A percentile compares a stretch with the other conserved stretches of the same genome.
These are phyloP conservation scores for Crossaster papposus DNA, from an alignment of 53 echinoderm and acorn worm genomes.

Conservation along the genomic window DNA sequence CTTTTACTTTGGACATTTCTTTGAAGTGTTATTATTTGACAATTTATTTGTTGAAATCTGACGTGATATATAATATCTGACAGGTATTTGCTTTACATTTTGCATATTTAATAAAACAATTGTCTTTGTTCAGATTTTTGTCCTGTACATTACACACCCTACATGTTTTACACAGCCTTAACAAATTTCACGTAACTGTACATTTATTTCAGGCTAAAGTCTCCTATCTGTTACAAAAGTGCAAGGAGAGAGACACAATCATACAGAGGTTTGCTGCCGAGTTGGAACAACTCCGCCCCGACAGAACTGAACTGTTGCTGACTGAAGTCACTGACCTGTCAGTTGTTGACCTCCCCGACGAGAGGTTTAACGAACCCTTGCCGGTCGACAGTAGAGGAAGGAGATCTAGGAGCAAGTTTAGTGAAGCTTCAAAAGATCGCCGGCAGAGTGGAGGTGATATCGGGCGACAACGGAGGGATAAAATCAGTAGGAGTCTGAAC, in stretches of 20 bases:
- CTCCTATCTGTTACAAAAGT: slow-evolving; percentile 85
- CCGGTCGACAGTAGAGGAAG: slow-evolving; percentile 35
- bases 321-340: slow-evolving; percentile 76
- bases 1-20: no score
- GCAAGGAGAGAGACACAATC: slow-evolving; percentile 82
- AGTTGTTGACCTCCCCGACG: slow-evolving; percentile 61
- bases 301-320: slow-evolving; percentile 71
- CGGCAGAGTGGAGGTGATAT: background rate
- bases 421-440: no score
- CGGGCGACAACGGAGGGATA: background rate
- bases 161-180: background rate
- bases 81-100: no score
- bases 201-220: slow-evolving; percentile 83
- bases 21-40: no score
- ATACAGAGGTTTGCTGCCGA: slow-evolving; percentile 81
- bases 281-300: slow-evolving; percentile 61
- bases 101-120: no score
- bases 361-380: slow-evolving; percentile 70
- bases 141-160: background rate
- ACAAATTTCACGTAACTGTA: background rate
- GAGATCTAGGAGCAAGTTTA: background rate
- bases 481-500: slow-evolving; percentile 45
- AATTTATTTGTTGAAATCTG: no score
- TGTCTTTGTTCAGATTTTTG: no score
- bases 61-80: no score